Base-by-base conservation (phyloP, 2,888 invertebrate species). In the Lysandra bellargus region DNA sequence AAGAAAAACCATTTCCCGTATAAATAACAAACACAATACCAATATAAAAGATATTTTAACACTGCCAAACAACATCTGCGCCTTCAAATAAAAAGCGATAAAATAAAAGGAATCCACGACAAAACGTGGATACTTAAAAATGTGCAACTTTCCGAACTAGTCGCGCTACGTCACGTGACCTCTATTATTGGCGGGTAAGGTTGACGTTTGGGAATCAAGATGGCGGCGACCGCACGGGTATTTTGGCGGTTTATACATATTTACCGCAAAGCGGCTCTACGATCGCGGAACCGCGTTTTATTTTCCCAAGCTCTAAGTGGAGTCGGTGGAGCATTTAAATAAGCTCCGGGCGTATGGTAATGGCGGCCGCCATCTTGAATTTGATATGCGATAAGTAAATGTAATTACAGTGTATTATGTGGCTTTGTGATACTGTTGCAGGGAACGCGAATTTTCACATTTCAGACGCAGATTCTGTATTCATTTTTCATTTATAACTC, bases 261-360 rank as follows among this genome's bases (percentile, higher is more conserved):
- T 94, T 94, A 93, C 94, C 94, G 92, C 93, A 92, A 93, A 94
- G 92, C 94, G 93, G 94, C 94, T 94, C 92, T 91, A 89, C 89
- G 91, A 93, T 93, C 93, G 89, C 90, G 88, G 94, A 93, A 94
- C 92, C 90, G 90, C 88, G 92, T 94, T 94, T 94, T 94, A 94
- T 94, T 94, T 94, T 94, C 92, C 92, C 93, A 92, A 94, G 93
- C 92, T 94, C 92, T 94, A 94, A 94, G 94, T 94, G 94, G 94
- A 94, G 94, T 93, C 94, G 92, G 94, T 93, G 94, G 93, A 92
- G 93, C 94, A 94, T 94, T 94, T 94, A 94, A 94, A 94, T 94
- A 94, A 94, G 93, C 94, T 91, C 90, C 93, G 89, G 92, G 92
- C 93, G 93, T 93, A 94, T 94, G 94, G 93, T 94, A 94, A 94